Evolutionary conservation across 2,888 invertebrate species (phyloP).

Genomic region (Drosophila emarginata): DNA sequence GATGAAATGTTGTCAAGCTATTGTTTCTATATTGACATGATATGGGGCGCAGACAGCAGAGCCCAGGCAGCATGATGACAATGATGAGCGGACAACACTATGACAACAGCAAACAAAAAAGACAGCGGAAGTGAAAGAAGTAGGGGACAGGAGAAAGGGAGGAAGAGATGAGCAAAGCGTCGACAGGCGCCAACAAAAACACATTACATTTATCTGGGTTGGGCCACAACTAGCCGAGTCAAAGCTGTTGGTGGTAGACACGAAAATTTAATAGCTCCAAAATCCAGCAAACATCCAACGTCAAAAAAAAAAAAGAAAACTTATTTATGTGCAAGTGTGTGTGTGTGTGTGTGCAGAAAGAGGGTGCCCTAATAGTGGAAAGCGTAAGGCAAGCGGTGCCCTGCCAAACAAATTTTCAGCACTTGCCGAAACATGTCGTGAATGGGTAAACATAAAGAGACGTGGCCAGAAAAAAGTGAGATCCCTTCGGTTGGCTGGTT

Average conservation of each 20-base stretch:
- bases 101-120: slow-evolving; percentile 42
- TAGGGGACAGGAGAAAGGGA: not conserved
- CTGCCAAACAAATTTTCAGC: slow-evolving; percentile 57
- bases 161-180: not conserved
- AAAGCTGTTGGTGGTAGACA: slow-evolving; percentile 33
- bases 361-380: slow-evolving; percentile 30
- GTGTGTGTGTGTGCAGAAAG: slow-evolving; percentile 9
- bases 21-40: slow-evolving; percentile 42
- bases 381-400: not conserved
- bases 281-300: slow-evolving; percentile 30
- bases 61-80: slow-evolving; percentile 15
- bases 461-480: slow-evolving; percentile 34
- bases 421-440: slow-evolving; percentile 66
- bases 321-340: not conserved
- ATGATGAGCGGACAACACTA: slow-evolving; percentile 42
- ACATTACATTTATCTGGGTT: slow-evolving; percentile 38
- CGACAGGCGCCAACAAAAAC: slow-evolving; percentile 42
- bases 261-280: slow-evolving; percentile 65
- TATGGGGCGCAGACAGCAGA: slow-evolving; percentile 4
- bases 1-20: slow-evolving; percentile 67
- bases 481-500: slow-evolving; percentile 13
- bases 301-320: slow-evolving; percentile 44
- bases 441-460: slow-evolving; percentile 50
- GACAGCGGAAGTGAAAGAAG: not conserved
- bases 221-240: slow-evolving; percentile 23